Evolutionary conservation across 2,797 vertebrate species (phyloP).

Genomic region (Perodicticus potto): DNA sequence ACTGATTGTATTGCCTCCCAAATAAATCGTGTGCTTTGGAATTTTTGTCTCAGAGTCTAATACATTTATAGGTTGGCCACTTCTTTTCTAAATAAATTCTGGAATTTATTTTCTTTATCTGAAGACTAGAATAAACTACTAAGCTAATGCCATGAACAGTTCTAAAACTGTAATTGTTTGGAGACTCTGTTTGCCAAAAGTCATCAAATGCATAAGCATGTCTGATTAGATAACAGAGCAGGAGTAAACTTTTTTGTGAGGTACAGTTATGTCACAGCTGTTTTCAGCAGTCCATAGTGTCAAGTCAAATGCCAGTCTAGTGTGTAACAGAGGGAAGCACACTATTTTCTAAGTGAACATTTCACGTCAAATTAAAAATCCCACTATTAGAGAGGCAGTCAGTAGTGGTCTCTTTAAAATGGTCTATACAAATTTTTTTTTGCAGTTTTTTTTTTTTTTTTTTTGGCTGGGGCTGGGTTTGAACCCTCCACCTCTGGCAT

Average conservation of each 20-base stretch:
- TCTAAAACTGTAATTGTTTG: constrained; percentile 47
- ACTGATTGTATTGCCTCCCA: background rate
- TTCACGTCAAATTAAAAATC: constrained; percentile 25
- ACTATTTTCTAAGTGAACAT: constrained; percentile 19
- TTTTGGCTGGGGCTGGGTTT: too few species aligned
- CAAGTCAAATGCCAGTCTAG: constrained; percentile 36
- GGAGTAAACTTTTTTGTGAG: background rate
- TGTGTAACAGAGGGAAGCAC: constrained; percentile 1
- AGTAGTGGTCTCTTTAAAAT: constrained; percentile 34
- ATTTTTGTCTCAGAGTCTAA: background rate
- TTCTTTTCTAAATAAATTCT: constrained; percentile 45
- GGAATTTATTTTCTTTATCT: constrained; percentile 1
- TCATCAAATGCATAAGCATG: background rate
- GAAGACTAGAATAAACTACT: background rate
- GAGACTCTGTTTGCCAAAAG: constrained; percentile 15
- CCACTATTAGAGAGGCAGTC: background rate
- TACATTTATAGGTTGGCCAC: background rate
- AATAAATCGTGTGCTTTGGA: background rate
- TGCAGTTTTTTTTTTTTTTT: too few species aligned
- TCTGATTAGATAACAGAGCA: background rate
- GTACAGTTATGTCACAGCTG: background rate
- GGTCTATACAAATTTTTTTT: background rate
- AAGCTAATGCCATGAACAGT: background rate
- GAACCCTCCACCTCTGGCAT: too few species aligned
- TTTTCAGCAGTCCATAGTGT: constrained; percentile 47